Conservation (phyloP, 2,113 vertebrate genomes). For the Pelodiscus sinensis region DNA sequence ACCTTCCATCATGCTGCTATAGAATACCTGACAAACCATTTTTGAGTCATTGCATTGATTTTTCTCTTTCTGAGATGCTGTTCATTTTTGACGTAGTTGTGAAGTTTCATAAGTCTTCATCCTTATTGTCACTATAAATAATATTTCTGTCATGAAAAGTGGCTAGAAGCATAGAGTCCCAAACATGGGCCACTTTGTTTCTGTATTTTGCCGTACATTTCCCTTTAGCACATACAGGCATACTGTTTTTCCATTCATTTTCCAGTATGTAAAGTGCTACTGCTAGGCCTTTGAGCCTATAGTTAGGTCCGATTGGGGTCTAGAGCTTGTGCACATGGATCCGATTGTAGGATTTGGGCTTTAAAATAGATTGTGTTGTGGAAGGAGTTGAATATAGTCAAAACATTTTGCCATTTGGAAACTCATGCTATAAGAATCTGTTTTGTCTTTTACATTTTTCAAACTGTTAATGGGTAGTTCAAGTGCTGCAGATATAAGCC, state of each 20-base stretch:
- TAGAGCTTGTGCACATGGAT: neutral
- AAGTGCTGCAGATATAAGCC: constrained; percentile 4
- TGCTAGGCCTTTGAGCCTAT: neutral
- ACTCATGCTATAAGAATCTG: neutral
- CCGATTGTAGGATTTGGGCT: neutral
- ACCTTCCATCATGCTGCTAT: neutral
- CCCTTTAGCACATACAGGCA: neutral
- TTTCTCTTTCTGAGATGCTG: neutral
- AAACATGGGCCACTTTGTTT: neutral
- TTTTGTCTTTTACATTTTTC: neutral
- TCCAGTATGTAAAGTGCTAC: neutral
- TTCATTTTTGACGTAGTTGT: neutral
- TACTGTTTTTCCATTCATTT: constrained; percentile 22
- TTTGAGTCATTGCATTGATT: neutral
- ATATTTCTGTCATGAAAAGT: neutral
- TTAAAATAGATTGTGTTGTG: neutral
- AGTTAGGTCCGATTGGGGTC: neutral
- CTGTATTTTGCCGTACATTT: neutral
- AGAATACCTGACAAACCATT: neutral
- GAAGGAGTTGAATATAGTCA: neutral
- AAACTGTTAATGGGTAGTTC: neutral
- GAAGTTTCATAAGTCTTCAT: neutral
- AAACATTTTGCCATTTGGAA: constrained; percentile 15
- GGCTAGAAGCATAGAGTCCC: neutral
- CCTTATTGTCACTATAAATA: neutral